A percentile compares a stretch with the other conserved stretches of the same genome.
These are phyloP conservation scores for Apogon talboti DNA, from an alignment of 2,797 vertebrate genomes.

Conservation along the genomic window DNA sequence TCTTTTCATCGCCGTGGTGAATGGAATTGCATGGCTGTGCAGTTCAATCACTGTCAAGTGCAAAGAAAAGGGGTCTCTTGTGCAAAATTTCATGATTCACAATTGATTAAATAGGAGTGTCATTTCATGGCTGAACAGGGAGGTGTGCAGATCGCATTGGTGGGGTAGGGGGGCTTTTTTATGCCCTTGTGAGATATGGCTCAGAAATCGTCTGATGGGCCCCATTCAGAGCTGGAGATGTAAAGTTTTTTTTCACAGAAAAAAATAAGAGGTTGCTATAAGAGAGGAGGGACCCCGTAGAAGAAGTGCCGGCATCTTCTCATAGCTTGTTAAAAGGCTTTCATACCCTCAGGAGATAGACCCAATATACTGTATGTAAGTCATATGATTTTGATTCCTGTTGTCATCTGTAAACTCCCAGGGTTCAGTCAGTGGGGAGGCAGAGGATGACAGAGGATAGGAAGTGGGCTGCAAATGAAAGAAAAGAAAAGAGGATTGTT, in stretches of 20 bases:
- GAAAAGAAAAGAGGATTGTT: not conserved
- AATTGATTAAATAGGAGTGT: conserved; percentile 84
- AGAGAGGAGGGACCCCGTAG: conserved; percentile 37
- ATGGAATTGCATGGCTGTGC: conserved; percentile 84
- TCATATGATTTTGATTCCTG: conserved; percentile 56
- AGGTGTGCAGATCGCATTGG: conserved; percentile 51
- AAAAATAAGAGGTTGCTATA: conserved; percentile 48
- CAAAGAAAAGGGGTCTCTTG: conserved; percentile 80
- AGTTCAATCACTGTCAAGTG: conserved; percentile 85
- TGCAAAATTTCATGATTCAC: conserved; percentile 84
- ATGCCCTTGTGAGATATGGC: conserved; percentile 76
- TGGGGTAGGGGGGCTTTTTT: conserved; percentile 51
- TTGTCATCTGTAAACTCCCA: conserved; percentile 66
- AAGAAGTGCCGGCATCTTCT: conserved; percentile 61
- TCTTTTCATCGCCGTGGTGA: conserved; percentile 76
- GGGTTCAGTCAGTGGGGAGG: conserved; percentile 32
- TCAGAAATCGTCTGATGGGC: conserved; percentile 66
- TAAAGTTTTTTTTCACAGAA: conserved; percentile 60
- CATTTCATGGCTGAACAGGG: conserved; percentile 80
- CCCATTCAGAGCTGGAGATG: conserved; percentile 65
- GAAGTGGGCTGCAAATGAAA: conserved; percentile 6
- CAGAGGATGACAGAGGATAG: conserved; percentile 11
- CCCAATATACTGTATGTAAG: conserved; percentile 47
- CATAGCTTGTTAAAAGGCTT: conserved; percentile 56
- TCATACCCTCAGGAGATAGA: conserved; percentile 52